Evolutionary conservation across 2,797 vertebrate species (phyloP), one percentile per base, ranked within the genome.

Genomic region (Tinamus major): DNA sequence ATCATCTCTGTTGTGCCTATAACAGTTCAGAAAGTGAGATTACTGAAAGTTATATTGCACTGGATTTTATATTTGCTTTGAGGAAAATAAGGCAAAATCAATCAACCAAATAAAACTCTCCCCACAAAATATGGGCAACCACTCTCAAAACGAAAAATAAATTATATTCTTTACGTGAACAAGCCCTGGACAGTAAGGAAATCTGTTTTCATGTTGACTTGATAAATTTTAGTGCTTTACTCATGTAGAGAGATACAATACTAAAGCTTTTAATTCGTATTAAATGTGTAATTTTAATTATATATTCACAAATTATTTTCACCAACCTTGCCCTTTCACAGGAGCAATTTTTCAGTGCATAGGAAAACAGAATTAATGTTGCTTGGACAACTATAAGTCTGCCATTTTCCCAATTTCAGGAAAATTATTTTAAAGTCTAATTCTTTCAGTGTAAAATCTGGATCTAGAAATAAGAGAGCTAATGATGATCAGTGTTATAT

Each of bases 91-190:
- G 12, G 2, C 2, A 59, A 83, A 80, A 3, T 23, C 44, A 46
- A 46, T 46, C 44, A 46, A 46, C 8, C 44, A 56, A 53, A 42
- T 0, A 62, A 76, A 46, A 46, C 44, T 49, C 48, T 49, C 48
- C 48, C 13, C 48, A 49, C 21, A 49, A 64, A 35, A 58, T 7
- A 12, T 3, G 58, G 8, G 8, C 62, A 81, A 68, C 64, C 48
- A 29, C 15, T 42, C 7, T 53, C 5, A 62, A 51, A 87, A 82
- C 46, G 41, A 87, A 79, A 21, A 33, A 41, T 7, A 5, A 4
- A 0, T 12, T 62, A 53, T 44, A 26, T 1, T 53, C 3, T 41
- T 71, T 68, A 39, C 75, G 2, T 20, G 69, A 3, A 0, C 29
- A 64, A 33, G 4, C 15, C 13, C 10, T 79, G 58, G 20, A 56